Conservation (phyloP, 2,113 vertebrate species). For the Varanus komodoensis region DNA sequence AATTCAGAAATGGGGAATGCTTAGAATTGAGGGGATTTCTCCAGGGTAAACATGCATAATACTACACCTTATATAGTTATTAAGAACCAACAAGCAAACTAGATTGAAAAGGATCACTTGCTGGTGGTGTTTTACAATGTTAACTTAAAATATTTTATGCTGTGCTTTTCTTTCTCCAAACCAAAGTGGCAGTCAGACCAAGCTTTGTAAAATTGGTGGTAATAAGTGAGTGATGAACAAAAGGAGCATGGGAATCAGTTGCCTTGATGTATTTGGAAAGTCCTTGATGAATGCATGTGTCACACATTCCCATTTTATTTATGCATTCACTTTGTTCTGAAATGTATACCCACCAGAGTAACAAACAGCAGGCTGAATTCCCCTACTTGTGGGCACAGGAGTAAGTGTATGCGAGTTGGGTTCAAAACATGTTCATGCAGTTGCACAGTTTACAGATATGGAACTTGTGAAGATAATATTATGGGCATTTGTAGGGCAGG, state of each 20-base stretch:
- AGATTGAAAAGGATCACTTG: not conserved
- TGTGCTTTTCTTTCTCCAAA: not conserved
- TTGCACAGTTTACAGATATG: not conserved
- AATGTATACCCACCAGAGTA: not conserved
- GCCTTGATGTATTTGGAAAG: not conserved
- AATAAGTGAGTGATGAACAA: not conserved
- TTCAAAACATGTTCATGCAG: not conserved
- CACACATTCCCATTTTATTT: not conserved
- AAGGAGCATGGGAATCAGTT: not conserved
- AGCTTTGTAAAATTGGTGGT: not conserved
- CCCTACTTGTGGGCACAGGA: too few species aligned
- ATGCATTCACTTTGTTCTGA: conserved; percentile 18
- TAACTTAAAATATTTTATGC: not conserved
- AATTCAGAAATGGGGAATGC: not conserved
- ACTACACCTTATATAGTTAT: not conserved
- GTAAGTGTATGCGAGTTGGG: not conserved
- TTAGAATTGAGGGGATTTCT: too few species aligned
- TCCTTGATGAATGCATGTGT: not conserved
- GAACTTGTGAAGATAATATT: not conserved
- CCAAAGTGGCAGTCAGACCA: not conserved
- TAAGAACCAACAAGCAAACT: conserved; percentile 36
- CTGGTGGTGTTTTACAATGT: not conserved
- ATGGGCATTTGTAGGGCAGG: not conserved
- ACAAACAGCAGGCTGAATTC: not conserved
- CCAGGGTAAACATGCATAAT: too few species aligned